Base-by-base conservation (phyloP, 2,888 invertebrate species). In the Eutolmus rufibarbis region DNA sequence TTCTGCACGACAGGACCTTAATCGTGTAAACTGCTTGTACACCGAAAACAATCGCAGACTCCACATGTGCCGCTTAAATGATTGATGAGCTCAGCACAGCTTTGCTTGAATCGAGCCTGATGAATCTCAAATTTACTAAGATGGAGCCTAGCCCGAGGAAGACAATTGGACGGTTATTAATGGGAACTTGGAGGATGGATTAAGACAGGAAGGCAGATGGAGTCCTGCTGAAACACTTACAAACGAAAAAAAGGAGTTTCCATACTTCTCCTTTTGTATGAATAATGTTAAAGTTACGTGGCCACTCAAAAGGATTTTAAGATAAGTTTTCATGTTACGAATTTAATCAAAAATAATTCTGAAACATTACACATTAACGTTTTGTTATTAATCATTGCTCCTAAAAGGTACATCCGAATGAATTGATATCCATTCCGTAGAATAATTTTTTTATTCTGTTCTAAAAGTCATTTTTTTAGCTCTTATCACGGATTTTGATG, bases 1-100 rank as follows among this genome's bases (percentile, higher is more conserved):
- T 40, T 40, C 40, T 78, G 78, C 78, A 78, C 40, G 78, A 78
- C 76, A 78, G 43, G 78, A 78, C 40, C 78, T 78, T 43, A 37
- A 40, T 78, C 43, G 40, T 78, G 66, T 66, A 66, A 78, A 40
- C 40, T 40, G 23, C 14, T 78, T 43, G 78, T 78, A 43, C n/a
- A 34, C 40, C 40, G 78, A 66, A 66, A 66, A 66, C 66, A 66
- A 66, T 66, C 66, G 66, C 66, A 66, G 23, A 66, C 66, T 78
- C 16, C 78, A 43, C 78, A 43, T 78, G 43, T 78, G 78, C 43
- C 40, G 19, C 23, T 23, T 76, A 76, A 40, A 78, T 78, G 78
- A 78, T 78, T 78, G 40, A 78, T 78, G 78, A 78, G 43, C 14
- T 40, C 78, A n/a, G 9, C 40, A 19, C 40, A 43, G n/a, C 19